Conservation (phyloP, 2,888 invertebrate species). For the Dolichomitus sp. region DNA sequence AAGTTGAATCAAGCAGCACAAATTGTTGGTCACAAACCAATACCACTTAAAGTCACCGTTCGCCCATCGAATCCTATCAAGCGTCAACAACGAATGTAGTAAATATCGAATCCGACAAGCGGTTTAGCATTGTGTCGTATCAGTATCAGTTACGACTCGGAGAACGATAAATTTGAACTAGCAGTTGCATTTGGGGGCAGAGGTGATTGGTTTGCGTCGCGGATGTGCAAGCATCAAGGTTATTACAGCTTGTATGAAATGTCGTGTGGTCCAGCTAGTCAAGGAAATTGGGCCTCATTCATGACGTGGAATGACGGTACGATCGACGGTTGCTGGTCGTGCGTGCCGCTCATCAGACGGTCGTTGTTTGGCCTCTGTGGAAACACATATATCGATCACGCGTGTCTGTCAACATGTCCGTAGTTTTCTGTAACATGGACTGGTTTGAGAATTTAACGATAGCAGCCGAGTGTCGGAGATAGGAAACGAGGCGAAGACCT, state of each 20-base stretch:
- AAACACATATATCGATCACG: background rate
- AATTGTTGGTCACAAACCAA: background rate
- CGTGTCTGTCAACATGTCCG: background rate
- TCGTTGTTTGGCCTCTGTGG: slow-evolving; percentile 5
- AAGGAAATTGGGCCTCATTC: slow-evolving; percentile 47
- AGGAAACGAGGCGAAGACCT: background rate
- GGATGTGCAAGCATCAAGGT: slow-evolving; percentile 28
- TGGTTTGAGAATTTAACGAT: slow-evolving; percentile 12
- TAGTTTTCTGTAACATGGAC: slow-evolving; percentile 1
- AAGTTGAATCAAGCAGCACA: background rate
- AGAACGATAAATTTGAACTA: slow-evolving; percentile 7
- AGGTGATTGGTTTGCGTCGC: slow-evolving; percentile 1
- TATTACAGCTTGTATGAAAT: slow-evolving; percentile 35
- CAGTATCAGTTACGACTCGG: slow-evolving; percentile 34
- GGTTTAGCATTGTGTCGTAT: background rate
- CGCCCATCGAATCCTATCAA: background rate
- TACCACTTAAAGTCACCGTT: background rate
- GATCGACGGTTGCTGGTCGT: slow-evolving; percentile 32
- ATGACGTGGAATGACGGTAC: slow-evolving; percentile 43
- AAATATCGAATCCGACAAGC: background rate
- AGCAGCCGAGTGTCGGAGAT: background rate
- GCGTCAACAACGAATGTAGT: background rate
- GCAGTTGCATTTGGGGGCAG: background rate
- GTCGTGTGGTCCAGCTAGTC: background rate
- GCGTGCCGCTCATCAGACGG: background rate